Evolutionary conservation across 2,797 vertebrate genomes (phyloP).

Genomic region (Chaenodraco wilsoni): DNA sequence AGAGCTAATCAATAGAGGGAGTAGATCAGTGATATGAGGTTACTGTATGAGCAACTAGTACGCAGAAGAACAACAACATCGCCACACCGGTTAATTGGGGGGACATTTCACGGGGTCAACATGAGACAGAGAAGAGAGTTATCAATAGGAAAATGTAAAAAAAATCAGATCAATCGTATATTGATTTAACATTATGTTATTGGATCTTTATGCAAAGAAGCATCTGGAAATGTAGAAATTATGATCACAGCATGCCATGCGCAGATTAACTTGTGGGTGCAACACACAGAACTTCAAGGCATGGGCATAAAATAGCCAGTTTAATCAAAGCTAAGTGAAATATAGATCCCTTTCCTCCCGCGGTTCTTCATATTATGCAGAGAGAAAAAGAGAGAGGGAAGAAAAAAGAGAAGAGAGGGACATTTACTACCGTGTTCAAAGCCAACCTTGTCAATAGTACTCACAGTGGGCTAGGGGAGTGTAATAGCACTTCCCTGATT

Average conservation of each 20-base stretch:
- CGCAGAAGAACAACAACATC: constrained; percentile 64
- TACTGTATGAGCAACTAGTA: constrained; percentile 77
- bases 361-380: constrained; percentile 63
- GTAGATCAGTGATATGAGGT: constrained; percentile 81
- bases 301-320: constrained; percentile 57
- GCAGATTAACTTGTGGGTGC: constrained; percentile 47
- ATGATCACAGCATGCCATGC: constrained; percentile 53
- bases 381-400: constrained; percentile 18
- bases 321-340: constrained; percentile 73
- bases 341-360: constrained; percentile 62
- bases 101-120: constrained; percentile 73
- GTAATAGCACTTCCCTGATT: constrained; percentile 94
- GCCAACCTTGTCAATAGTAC: constrained; percentile 92
- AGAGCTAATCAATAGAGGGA: constrained; percentile 83
- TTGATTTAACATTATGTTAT: constrained; percentile 59
- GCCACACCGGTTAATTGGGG: constrained; percentile 77
- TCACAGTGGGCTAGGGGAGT: constrained; percentile 94
- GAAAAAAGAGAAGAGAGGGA: constrained; percentile 48
- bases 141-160: constrained; percentile 64
- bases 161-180: constrained; percentile 47
- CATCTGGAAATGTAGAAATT: constrained; percentile 40
- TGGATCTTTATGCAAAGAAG: constrained; percentile 29
- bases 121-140: constrained; percentile 53
- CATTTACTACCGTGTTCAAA: constrained; percentile 82
- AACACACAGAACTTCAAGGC: constrained; percentile 59